These are phyloP conservation scores for Sminthopsis crassicaudata DNA, from an alignment of 2,113 vertebrate species.

Conservation along the genomic window DNA sequence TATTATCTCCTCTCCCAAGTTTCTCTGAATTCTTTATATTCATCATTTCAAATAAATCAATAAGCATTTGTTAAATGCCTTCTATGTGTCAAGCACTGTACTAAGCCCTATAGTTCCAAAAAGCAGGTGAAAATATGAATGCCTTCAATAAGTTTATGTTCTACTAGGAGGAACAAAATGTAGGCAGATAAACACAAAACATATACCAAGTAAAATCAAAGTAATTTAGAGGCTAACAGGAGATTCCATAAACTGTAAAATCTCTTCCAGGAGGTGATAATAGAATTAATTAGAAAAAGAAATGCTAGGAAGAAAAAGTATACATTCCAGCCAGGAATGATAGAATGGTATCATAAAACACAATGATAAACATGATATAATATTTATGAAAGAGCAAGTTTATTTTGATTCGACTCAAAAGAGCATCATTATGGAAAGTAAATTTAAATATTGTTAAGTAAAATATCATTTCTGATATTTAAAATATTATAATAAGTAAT, in stretches of 20 bases:
- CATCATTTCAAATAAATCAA: background rate
- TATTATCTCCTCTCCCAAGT: background rate
- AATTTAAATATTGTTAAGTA: background rate
- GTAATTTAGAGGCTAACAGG: background rate
- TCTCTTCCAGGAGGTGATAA: background rate
- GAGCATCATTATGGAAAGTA: background rate
- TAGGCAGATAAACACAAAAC: background rate
- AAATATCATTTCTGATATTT: background rate
- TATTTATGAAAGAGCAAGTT: background rate
- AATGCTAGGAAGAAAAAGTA: background rate
- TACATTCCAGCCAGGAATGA: background rate
- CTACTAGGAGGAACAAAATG: background rate
- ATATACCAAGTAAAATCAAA: background rate
- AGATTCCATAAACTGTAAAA: background rate
- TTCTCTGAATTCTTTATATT: background rate
- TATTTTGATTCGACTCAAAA: background rate
- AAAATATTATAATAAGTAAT: background rate
- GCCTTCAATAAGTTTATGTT: background rate
- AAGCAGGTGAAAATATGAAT: background rate
- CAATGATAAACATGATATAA: background rate
- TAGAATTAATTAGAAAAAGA: background rate
- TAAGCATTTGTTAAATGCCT: background rate
- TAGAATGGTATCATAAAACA: background rate
- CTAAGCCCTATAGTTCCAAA: background rate
- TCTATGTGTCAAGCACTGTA: background rate